Evolutionary conservation across 2,113 vertebrate species (phyloP).

Genomic region (Arenaria interpres): DNA sequence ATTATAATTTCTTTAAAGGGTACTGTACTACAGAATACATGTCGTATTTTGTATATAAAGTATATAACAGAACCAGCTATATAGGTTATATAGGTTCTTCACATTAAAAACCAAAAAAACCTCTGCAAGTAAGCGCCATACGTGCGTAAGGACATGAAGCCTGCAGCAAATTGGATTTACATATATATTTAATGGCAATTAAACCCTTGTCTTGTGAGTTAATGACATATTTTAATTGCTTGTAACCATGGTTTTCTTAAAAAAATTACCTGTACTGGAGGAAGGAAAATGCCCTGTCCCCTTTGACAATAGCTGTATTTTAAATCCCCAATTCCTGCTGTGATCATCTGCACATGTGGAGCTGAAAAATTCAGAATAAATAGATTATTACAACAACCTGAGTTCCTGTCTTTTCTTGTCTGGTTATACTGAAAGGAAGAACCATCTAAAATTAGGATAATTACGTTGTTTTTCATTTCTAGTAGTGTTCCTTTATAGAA

Average conservation of each 20-base stretch:
- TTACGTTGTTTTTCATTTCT: background rate
- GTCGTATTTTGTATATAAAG: background rate
- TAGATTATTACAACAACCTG: background rate
- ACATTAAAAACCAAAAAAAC: background rate
- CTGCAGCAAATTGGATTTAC: constrained; percentile 26
- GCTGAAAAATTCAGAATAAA: background rate
- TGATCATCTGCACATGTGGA: background rate
- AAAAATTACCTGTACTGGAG: background rate
- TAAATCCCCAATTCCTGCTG: background rate
- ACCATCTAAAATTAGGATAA: background rate
- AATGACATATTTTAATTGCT: constrained; percentile 27
- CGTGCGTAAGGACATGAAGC: background rate
- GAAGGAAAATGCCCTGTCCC: constrained; percentile 10
- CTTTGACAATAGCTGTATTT: constrained; percentile 5
- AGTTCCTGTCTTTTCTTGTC: constrained; percentile 13
- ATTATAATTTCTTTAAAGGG: background rate
- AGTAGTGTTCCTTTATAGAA: background rate
- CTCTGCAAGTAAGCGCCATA: background rate
- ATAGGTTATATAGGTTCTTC: background rate
- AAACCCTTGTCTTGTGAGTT: background rate
- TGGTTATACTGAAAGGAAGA: background rate
- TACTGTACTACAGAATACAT: background rate
- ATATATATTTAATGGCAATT: constrained; percentile 8
- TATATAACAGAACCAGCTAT: background rate
- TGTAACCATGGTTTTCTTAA: background rate